Conservation (phyloP, 2,797 vertebrate species). For the Smutsia gigantea region DNA sequence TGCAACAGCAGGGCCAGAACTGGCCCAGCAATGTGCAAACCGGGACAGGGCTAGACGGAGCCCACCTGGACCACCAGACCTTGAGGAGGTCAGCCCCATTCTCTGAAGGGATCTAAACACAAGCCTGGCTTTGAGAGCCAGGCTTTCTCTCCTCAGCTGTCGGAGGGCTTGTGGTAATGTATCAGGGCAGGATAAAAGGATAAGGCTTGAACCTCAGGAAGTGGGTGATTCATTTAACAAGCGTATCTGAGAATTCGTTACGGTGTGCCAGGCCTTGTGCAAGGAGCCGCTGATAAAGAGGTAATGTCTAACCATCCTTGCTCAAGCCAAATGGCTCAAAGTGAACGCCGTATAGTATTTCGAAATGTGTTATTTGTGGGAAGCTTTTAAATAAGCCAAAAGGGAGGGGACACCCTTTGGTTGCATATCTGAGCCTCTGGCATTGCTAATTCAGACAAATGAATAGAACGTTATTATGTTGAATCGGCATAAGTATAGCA, state of each 20-base stretch:
- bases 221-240: neutral
- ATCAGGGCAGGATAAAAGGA: neutral
- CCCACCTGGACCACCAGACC: neutral
- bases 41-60: neutral
- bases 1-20: accelerated
- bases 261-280: neutral
- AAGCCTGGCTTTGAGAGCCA: neutral
- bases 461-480: slow-evolving; percentile 73
- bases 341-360: slow-evolving; percentile 51
- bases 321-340: slow-evolving; percentile 27
- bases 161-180: neutral
- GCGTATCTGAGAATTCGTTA: neutral
- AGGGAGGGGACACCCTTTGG: neutral
- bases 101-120: neutral
- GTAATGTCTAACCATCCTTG: slow-evolving; percentile 8
- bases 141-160: neutral
- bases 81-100: neutral
- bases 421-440: slow-evolving; percentile 64
- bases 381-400: slow-evolving; percentile 67
- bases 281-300: neutral
- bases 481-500: slow-evolving; percentile 38
- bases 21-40: neutral
- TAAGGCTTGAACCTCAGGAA: neutral
- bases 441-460: slow-evolving; percentile 67
- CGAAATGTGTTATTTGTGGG: slow-evolving; percentile 59